Evolutionary conservation across 2,113 vertebrate species (phyloP).

Genomic region (Oncorhynchus nerka): DNA sequence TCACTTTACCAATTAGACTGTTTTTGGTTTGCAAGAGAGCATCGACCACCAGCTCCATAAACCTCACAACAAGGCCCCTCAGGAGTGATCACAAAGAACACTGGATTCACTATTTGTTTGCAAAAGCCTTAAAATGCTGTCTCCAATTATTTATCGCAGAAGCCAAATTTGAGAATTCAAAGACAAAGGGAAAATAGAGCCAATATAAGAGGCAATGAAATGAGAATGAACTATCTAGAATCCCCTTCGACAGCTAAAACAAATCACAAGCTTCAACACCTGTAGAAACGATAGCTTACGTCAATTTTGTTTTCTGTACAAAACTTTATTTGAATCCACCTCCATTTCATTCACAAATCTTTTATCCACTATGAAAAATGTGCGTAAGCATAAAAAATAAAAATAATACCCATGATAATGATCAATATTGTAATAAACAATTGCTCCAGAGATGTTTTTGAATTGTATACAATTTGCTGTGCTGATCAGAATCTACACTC

Average conservation of each 20-base stretch:
- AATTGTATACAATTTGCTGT: slow-evolving; percentile 54
- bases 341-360: slow-evolving; percentile 47
- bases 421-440: slow-evolving; percentile 51
- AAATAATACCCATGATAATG: slow-evolving; percentile 30
- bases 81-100: slow-evolving; percentile 32
- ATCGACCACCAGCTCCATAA: background rate
- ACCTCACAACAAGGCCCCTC: slow-evolving; percentile 43
- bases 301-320: slow-evolving; percentile 39
- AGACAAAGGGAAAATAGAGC: slow-evolving; percentile 33
- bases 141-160: slow-evolving; percentile 34
- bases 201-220: slow-evolving; percentile 9
- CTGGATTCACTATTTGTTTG: no score
- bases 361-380: slow-evolving; percentile 33
- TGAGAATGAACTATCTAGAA: slow-evolving; percentile 21
- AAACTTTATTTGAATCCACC: slow-evolving; percentile 39
- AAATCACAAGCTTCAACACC: slow-evolving; percentile 45
- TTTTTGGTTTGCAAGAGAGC: no score
- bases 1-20: slow-evolving; percentile 17
- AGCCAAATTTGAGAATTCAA: slow-evolving; percentile 42
- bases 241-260: slow-evolving; percentile 49
- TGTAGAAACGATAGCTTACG: slow-evolving; percentile 35
- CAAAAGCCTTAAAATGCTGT: slow-evolving; percentile 28
- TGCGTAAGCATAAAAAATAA: slow-evolving; percentile 24
- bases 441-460: slow-evolving; percentile 52
- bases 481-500: slow-evolving; percentile 52